Base-by-base conservation (phyloP, 2,888 invertebrate species). In the Augochlorella aurata region DNA sequence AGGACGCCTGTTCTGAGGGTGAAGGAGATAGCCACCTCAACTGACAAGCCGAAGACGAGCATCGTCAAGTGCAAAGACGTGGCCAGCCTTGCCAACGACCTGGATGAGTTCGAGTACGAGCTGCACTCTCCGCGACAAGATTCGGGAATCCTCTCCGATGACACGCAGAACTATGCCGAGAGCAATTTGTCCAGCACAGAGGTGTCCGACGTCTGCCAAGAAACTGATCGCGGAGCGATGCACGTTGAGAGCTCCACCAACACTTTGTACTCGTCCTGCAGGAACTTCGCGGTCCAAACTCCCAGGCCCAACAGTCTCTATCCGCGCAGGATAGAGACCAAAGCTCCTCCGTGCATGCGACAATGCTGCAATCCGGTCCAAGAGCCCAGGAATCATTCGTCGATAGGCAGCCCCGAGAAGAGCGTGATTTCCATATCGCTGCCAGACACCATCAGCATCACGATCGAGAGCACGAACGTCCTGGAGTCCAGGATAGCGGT, bases 371-470 rank as follows among this genome's bases (percentile, higher is more conserved):
- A 38, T 24, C 47, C 73, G 49, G 24, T 58, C 10, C 21, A 14
- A 14, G 8, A 74, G 2, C 10, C 79, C 2, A 71, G 44, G 47
- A 72, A 21, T n/a, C 44, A 14, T 29, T 14, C 74, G 1, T 10
- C 72, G 5, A 4, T 58, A 0, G 66, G 7, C 1, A 85, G 65
- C 45, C 5, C 77, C 0, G 92, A 92, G n/a, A 90, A 87, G 50
- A 92, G 90, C 71, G 83, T 91, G 3, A 91, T 93, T 52, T 92
- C 91, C 1, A 92, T 93, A 77, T 90, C 90, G 0, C 45, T 93
- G n/a, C 91, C 93, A 8, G 92, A 93, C 21, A 88, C 89, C 83
- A 82, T 93, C 12, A 90, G 83, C 49, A 92, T 93, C 74, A 92
- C 91, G 2, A 91, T 93, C 45, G 92, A 93, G 50, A 91, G 91